These are phyloP conservation scores for Hypercompe scribonia DNA, from an alignment of 2,888 invertebrate genomes.

Conservation along the genomic window DNA sequence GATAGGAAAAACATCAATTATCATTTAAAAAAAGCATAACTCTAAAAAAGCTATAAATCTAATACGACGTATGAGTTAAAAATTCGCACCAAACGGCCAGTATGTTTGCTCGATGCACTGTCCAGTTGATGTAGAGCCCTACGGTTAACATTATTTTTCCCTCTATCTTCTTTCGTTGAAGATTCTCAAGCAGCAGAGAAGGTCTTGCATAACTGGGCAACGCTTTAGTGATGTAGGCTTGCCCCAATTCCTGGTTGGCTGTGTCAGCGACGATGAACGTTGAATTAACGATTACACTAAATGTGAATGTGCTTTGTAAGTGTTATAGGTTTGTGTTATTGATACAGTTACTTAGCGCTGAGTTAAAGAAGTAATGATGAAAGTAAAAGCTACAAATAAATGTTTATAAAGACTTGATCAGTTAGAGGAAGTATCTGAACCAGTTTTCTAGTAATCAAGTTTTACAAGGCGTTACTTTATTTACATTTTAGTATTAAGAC, in stretches of 20 bases:
- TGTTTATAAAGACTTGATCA: constrained; percentile 13
- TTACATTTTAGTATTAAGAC: constrained; percentile 6
- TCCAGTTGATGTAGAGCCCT: constrained; percentile 21
- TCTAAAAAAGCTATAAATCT: neutral
- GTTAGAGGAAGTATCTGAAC: constrained; percentile 38
- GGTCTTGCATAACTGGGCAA: constrained; percentile 44
- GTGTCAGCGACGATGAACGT: constrained; percentile 50
- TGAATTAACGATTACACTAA: constrained; percentile 52
- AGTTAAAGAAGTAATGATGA: constrained; percentile 26
- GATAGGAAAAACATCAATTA: neutral
- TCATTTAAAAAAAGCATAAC: neutral
- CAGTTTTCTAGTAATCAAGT: constrained; percentile 37
- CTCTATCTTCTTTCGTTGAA: constrained; percentile 7
- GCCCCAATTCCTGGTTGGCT: constrained; percentile 49
- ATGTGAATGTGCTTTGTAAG: constrained; percentile 35
- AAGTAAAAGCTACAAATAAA: constrained; percentile 41
- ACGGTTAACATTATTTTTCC: constrained; percentile 11
- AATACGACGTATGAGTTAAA: constrained; percentile 5
- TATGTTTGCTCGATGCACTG: constrained; percentile 6
- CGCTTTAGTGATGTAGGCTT: constrained; percentile 48
- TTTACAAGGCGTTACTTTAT: constrained; percentile 23
- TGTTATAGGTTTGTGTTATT: constrained; percentile 30
- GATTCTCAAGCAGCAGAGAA: constrained; percentile 15
- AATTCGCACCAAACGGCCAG: neutral
- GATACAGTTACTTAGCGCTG: constrained; percentile 28